These are phyloP conservation scores for Melanotaenia trifasciata DNA, from an alignment of 2,797 vertebrate genomes.

Conservation along the genomic window DNA sequence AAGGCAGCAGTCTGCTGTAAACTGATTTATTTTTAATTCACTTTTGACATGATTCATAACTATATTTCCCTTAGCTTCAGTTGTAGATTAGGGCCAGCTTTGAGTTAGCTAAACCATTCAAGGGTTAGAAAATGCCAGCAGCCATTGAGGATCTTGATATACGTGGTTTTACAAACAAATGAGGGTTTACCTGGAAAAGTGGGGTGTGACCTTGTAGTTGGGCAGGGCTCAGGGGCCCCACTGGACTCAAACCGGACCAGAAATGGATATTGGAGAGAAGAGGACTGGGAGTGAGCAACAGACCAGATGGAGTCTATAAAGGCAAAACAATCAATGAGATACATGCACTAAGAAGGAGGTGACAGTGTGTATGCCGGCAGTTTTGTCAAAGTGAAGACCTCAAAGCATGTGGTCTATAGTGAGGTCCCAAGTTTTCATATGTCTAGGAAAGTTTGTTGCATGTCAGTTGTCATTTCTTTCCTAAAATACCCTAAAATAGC, in stretches of 20 bases:
- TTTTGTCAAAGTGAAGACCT: not conserved
- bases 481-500: not conserved
- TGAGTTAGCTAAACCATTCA: not conserved
- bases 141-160: not conserved
- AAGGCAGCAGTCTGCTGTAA: not conserved
- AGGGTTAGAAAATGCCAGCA: not conserved
- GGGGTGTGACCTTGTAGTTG: slow-evolving; percentile 92
- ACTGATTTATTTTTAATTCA: not conserved
- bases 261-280: slow-evolving; percentile 95
- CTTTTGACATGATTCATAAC: not conserved
- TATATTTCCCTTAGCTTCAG: not conserved
- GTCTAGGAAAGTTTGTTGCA: not conserved
- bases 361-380: not conserved
- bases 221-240: slow-evolving; percentile 94
- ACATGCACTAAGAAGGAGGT: slow-evolving; percentile 27
- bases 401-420: not conserved
- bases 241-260: slow-evolving; percentile 96
- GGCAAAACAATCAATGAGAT: slow-evolving; percentile 48
- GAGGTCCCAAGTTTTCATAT: not conserved
- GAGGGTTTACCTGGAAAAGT: slow-evolving; percentile 91
- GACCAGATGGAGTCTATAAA: slow-evolving; percentile 91
- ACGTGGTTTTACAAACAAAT: not conserved
- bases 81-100: not conserved
- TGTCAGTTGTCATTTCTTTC: not conserved
- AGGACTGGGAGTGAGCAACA: slow-evolving; percentile 93